These are phyloP conservation scores for Gobio occitaniae DNA, from an alignment of 2,797 vertebrate species.

Conservation along the genomic window DNA sequence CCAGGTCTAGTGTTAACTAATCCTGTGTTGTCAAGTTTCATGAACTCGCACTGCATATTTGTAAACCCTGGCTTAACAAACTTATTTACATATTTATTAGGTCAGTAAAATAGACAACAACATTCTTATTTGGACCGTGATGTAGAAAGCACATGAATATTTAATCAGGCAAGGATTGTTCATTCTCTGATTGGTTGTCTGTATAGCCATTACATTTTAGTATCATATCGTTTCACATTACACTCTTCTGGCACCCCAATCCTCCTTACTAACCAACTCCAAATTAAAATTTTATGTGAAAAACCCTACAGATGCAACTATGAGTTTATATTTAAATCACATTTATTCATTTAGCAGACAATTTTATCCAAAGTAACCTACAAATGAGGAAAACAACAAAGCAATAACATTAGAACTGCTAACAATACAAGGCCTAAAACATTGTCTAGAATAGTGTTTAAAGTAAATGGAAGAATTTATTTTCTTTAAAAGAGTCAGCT, in stretches of 20 bases:
- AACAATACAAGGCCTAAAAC: neutral
- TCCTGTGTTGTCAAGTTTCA: neutral
- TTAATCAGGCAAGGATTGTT: neutral
- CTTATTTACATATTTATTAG: neutral
- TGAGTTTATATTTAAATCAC: neutral
- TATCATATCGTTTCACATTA: neutral
- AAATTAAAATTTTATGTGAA: neutral
- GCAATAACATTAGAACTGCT: neutral
- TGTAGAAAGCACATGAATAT: neutral
- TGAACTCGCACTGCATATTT: neutral
- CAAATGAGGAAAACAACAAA: neutral
- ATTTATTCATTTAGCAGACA: conserved; percentile 1
- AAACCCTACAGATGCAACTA: neutral
- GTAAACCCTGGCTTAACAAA: neutral
- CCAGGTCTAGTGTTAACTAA: neutral
- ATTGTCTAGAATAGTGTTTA: neutral
- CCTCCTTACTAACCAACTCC: neutral
- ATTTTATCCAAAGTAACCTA: neutral
- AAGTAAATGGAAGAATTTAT: neutral
- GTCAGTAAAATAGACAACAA: neutral
- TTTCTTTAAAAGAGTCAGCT: neutral
- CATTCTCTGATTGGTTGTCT: neutral
- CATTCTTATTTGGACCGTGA: neutral
- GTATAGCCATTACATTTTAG: neutral
- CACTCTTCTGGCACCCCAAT: neutral